Base-by-base conservation (phyloP, 1,140 invertebrate species). In the Neoseiulus cucumeris region DNA sequence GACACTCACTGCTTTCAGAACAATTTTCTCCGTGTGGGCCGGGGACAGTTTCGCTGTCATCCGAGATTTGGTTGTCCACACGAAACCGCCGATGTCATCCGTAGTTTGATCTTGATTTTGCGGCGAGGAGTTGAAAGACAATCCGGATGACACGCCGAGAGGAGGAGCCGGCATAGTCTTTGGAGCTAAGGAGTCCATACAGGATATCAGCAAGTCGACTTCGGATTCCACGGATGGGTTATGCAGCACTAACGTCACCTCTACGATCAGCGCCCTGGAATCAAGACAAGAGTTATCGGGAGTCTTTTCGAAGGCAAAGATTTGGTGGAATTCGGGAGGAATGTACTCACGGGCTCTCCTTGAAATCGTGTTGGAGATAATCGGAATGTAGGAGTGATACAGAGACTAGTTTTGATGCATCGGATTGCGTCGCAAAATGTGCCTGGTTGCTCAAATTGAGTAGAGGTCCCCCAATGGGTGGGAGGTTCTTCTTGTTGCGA, bases 31-130 rank as follows among this genome's bases (percentile, higher is more conserved):
- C 14, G 33, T 33, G n/a, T 59, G 51, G 22, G 51, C 51, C 33
- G 51, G 51, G 14, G 51, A 33, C 14, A 59, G 51, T 25, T 25
- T 59, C 33, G 25, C 14, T n/a, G 33, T 14, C 14, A 20, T 17
- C 22, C 51, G 51, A 20, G 33, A 25, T 9, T 59, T 25, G 14
- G 25, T 25, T 14, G 51, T 59, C 51, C 51, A 59, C 4, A 59
- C 51, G 51, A 59, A 59, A 25, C 51, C 51, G 51, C 51, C 51
- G 22, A 59, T 25, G 22, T 59, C 51, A 25, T 59, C 51, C 6
- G 51, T 59, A 20, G 17, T 59, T 59, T 59, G 51, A 25, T 59
- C 51, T 25, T 59, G 51, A 25, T 25, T 59, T 20, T 25, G 25
- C 17, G 51, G 51, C 22, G 51, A 14, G 4, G 14, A n/a, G 25